Conservation (phyloP, 2,888 invertebrate genomes). For the Lissonota sp. region DNA sequence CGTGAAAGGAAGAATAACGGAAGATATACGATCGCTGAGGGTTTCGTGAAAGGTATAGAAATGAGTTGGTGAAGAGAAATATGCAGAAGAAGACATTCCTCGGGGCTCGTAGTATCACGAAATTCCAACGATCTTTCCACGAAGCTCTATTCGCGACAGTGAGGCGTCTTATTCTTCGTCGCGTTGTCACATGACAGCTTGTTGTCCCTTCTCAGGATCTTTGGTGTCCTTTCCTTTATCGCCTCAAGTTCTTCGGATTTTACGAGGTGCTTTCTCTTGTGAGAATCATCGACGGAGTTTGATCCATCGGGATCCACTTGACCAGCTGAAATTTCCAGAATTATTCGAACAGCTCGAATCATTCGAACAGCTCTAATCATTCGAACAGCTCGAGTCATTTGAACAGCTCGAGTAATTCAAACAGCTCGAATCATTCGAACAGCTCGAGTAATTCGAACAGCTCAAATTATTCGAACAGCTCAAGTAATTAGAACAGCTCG, state of each 20-base stretch:
- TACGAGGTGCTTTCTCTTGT: conserved; percentile 3
- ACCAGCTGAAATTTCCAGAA: too few species aligned
- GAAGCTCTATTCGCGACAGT: conserved; percentile 39
- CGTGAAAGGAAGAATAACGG: conserved; percentile 39
- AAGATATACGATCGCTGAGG: conserved; percentile 40
- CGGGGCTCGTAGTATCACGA: conserved; percentile 27
- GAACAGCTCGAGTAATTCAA: too few species aligned
- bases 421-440: too few species aligned
- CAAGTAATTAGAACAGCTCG: too few species aligned
- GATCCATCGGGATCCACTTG: too few species aligned
- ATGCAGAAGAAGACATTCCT: conserved; percentile 39
- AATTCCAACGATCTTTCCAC: conserved; percentile 60
- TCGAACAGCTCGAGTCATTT: too few species aligned
- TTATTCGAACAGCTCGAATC: too few species aligned
- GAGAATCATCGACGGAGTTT: not conserved
- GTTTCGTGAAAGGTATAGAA: not conserved
- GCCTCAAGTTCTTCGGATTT: conserved; percentile 14
- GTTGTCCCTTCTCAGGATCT: conserved; percentile 10
- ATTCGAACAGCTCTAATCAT: too few species aligned
- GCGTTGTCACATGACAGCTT: conserved; percentile 11
- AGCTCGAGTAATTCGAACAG: too few species aligned
- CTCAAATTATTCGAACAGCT: too few species aligned
- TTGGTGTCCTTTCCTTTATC: not conserved
- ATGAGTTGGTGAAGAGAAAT: conserved; percentile 13
- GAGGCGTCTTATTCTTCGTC: conserved; percentile 37